Conservation (phyloP, 1,140 invertebrate species). For the Hyles vespertilio region DNA sequence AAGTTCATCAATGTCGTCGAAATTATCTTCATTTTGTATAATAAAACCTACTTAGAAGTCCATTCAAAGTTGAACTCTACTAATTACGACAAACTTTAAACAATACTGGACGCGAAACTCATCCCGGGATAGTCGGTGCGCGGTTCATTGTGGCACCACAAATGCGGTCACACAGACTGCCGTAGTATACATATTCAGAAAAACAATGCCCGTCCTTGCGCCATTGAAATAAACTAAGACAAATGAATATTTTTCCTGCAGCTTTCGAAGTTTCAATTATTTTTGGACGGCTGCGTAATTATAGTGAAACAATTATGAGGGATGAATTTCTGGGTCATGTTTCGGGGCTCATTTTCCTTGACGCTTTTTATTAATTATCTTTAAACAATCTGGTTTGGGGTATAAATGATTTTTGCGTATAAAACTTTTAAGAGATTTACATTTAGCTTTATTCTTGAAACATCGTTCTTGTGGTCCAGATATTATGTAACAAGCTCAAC, state of each 20-base stretch:
- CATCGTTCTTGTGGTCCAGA: too few relatives aligned
- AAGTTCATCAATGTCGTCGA: too few relatives aligned
- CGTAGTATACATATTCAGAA: constrained; percentile 72
- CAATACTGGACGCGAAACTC: constrained; percentile 74
- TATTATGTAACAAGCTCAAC: too few relatives aligned
- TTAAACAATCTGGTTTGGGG: too few relatives aligned
- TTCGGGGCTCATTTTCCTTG: too few relatives aligned
- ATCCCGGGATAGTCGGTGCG: constrained; percentile 63
- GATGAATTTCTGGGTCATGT: too few relatives aligned
- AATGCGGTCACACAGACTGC: constrained; percentile 70
- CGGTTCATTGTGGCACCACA: constrained; percentile 63
- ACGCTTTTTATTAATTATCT: too few relatives aligned
- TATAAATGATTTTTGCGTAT: too few relatives aligned
- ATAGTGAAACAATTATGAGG: neutral
- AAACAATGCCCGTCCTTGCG: constrained; percentile 67
- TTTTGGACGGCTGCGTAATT: constrained; percentile 27
- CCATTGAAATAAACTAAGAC: constrained; percentile 69
- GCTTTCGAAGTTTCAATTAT: constrained; percentile 19
- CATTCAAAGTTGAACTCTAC: constrained; percentile 65
- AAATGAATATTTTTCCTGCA: constrained; percentile 63
- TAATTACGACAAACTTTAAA: constrained; percentile 75
- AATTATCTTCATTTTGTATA: constrained; percentile 34
- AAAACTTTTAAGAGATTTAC: too few relatives aligned
- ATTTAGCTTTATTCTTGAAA: too few relatives aligned
- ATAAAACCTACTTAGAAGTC: constrained; percentile 58